Conservation (phyloP, 2,113 vertebrate genomes). For the Peromyscus polionotus region DNA sequence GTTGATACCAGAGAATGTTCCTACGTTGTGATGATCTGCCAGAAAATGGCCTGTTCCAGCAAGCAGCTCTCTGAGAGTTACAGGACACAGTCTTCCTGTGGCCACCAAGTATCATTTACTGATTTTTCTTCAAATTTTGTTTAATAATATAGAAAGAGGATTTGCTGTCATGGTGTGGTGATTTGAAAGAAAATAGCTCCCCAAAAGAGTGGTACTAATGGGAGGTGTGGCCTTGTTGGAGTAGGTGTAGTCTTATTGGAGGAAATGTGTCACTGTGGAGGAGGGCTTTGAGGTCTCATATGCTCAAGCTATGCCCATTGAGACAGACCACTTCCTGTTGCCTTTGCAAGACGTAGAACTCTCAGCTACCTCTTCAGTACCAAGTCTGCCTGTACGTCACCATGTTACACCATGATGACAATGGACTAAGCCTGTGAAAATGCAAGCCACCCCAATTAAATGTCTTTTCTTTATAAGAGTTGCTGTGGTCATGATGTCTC, state of each 20-base stretch:
- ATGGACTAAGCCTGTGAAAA: neutral
- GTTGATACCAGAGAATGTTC: slow-evolving; percentile 17
- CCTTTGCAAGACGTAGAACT: neutral
- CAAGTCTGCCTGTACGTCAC: neutral
- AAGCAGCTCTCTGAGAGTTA: neutral
- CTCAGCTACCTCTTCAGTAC: neutral
- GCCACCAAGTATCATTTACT: neutral
- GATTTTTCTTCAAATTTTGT: neutral
- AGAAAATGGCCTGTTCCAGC: neutral
- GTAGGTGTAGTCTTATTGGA: no score
- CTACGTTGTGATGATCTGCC: neutral
- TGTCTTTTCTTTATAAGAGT: neutral
- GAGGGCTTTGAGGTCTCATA: no score
- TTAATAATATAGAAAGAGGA: neutral
- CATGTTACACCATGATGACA: neutral
- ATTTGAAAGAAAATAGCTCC: no score
- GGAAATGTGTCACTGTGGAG: no score
- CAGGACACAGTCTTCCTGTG: neutral
- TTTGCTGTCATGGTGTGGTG: neutral
- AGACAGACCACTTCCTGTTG: no score
- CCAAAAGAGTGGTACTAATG: no score
- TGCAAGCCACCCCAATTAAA: neutral
- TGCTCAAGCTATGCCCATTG: no score
- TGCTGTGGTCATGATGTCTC: neutral
- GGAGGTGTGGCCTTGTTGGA: no score